Evolutionary conservation across 2,888 invertebrate genomes (phyloP).

Genomic region (Chydorus sphaericus): DNA sequence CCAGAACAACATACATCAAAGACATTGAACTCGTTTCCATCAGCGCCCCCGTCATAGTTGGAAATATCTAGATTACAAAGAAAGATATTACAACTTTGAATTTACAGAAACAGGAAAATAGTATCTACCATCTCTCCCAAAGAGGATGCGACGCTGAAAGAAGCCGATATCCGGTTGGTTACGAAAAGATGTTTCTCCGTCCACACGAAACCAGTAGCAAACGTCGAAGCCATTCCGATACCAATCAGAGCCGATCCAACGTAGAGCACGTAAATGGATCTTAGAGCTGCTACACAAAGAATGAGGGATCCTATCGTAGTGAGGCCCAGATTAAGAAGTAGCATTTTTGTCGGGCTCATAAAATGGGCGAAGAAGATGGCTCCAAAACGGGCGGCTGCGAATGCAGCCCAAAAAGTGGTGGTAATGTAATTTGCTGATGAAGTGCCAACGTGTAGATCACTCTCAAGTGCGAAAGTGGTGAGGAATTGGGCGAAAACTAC

Average conservation of each 20-base stretch:
- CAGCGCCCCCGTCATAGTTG: constrained; percentile 28
- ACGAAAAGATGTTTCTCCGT: constrained; percentile 30
- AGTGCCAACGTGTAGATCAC: constrained; percentile 25
- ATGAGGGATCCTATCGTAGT: constrained; percentile 26
- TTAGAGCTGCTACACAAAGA: constrained; percentile 23
- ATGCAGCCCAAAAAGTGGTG: constrained; percentile 32
- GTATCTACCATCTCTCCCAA: constrained; percentile 33
- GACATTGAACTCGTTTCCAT: constrained; percentile 26
- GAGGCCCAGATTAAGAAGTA: constrained; percentile 27
- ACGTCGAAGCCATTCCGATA: constrained; percentile 32
- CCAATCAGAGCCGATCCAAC: constrained; percentile 29
- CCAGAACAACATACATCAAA: constrained; percentile 28
- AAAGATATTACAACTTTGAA: too few species aligned
- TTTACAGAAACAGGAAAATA: too few species aligned
- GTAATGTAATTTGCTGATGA: constrained; percentile 28
- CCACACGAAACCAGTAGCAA: constrained; percentile 33
- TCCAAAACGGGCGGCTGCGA: constrained; percentile 30
- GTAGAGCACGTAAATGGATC: constrained; percentile 26
- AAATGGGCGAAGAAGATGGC: constrained; percentile 30
- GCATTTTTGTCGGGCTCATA: constrained; percentile 28
- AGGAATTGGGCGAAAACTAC: constrained; percentile 33
- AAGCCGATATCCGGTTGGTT: constrained; percentile 31
- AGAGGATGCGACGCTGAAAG: constrained; percentile 30
- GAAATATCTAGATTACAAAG: constrained; percentile 16
- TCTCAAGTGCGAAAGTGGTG: constrained; percentile 27